These are phyloP conservation scores for Triplophysa yarkandensis DNA, from an alignment of 2,797 vertebrate genomes.

Conservation along the genomic window DNA sequence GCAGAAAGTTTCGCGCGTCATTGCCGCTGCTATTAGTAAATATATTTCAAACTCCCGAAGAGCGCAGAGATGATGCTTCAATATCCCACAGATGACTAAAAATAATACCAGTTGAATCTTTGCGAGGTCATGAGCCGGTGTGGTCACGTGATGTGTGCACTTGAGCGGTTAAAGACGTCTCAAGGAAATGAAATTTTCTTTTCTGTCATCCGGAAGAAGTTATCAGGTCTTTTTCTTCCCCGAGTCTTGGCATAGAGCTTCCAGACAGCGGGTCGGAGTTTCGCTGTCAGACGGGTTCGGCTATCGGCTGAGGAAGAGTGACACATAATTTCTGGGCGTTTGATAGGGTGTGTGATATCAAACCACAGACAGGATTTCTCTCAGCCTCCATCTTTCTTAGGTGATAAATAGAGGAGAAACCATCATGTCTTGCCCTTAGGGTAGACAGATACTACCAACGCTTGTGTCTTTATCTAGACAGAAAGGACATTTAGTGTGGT, in stretches of 20 bases:
- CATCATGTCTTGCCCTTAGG: constrained; percentile 61
- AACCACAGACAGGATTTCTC: constrained; percentile 58
- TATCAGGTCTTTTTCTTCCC: constrained; percentile 17
- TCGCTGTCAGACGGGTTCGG: constrained; percentile 27
- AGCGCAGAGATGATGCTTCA: background rate
- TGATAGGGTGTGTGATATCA: constrained; percentile 73
- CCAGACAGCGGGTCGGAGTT: constrained; percentile 32
- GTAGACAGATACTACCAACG: constrained; percentile 63
- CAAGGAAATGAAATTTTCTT: constrained; percentile 15
- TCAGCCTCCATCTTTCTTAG: constrained; percentile 52
- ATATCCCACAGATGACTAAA: constrained; percentile 27
- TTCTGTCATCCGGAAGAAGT: constrained; percentile 1
- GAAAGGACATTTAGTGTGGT: constrained; percentile 58
- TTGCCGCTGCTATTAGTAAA: constrained; percentile 22
- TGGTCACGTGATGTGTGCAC: background rate
- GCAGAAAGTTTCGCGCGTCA: background rate
- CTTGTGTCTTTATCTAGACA: constrained; percentile 67
- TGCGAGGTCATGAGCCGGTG: background rate
- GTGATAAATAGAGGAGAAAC: constrained; percentile 62
- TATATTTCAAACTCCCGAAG: constrained; percentile 22
- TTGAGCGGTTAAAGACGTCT: background rate
- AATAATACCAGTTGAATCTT: constrained; percentile 20
- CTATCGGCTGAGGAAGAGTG: constrained; percentile 51
- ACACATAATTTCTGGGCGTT: constrained; percentile 64
- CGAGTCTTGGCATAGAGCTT: constrained; percentile 30